phyloP scores from a whole-genome alignment of 2,113 vertebrate species.

The Onychostoma macrolepis region DNA sequence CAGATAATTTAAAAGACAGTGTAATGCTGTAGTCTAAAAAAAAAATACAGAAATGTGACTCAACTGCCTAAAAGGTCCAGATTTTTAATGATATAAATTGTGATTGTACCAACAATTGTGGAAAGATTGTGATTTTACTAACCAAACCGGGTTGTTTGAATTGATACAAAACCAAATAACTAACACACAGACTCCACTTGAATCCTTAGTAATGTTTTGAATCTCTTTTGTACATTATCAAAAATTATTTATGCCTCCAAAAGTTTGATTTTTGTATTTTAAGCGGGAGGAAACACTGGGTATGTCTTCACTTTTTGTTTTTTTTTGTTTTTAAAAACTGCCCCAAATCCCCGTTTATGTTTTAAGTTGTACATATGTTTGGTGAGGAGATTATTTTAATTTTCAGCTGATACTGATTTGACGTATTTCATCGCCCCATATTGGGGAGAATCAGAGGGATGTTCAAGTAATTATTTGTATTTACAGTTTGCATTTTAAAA shows the following conservation, averaged over 20 bases:
- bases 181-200: background rate
- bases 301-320: conserved; percentile 51
- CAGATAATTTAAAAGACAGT: background rate
- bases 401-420: conserved; percentile 68
- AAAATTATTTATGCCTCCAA: conserved; percentile 54
- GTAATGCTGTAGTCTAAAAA: background rate
- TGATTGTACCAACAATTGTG: background rate
- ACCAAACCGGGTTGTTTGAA: background rate
- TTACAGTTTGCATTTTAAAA: conserved; percentile 76
- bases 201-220: conserved; percentile 35
- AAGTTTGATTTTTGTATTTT: conserved; percentile 37
- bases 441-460: conserved; percentile 73
- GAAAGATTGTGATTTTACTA: too few relatives aligned
- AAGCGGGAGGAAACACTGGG: conserved; percentile 71
- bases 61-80: background rate
- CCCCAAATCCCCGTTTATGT: conserved; percentile 61
- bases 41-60: background rate
- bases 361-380: conserved; percentile 77
- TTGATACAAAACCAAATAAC: conserved; percentile 25
- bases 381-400: conserved; percentile 68
- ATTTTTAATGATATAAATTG: background rate
- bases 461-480: conserved; percentile 69
- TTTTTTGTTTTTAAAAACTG: conserved; percentile 29
- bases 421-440: conserved; percentile 80
- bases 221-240: conserved; percentile 44